Conservation (phyloP, 2,797 vertebrate species). For the Eospalax fontanierii region DNA sequence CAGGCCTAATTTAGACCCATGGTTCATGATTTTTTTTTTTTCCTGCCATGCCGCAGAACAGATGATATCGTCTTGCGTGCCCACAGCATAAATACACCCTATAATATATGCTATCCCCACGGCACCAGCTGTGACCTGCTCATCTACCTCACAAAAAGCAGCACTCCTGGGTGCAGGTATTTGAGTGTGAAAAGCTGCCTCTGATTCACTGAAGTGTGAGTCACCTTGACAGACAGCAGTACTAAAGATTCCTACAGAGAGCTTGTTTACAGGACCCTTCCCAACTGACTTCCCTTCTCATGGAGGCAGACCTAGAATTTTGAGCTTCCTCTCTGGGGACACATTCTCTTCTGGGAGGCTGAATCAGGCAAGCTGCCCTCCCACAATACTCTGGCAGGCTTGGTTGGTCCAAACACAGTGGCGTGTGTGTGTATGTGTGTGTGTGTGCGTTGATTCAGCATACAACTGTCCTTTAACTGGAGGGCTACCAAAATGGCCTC, state of each 20-base stretch:
- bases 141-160: background rate
- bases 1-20: slow-evolving; percentile 60
- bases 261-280: background rate
- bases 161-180: background rate
- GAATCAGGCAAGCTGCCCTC: background rate
- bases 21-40: background rate
- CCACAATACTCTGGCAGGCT: too few species aligned
- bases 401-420: background rate
- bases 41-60: slow-evolving; percentile 30
- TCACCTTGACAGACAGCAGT: background rate
- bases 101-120: background rate
- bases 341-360: background rate
- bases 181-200: background rate
- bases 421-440: too few species aligned
- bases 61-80: background rate
- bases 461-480: background rate
- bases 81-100: background rate
- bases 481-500: background rate
- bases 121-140: background rate
- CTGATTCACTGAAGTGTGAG: background rate
- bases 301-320: background rate
- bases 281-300: background rate
- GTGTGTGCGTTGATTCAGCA: background rate
- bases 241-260: background rate
- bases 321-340: background rate